Evolutionary conservation across 2,888 invertebrate genomes (phyloP).

Genomic region (Zhengitettix transpicula): DNA sequence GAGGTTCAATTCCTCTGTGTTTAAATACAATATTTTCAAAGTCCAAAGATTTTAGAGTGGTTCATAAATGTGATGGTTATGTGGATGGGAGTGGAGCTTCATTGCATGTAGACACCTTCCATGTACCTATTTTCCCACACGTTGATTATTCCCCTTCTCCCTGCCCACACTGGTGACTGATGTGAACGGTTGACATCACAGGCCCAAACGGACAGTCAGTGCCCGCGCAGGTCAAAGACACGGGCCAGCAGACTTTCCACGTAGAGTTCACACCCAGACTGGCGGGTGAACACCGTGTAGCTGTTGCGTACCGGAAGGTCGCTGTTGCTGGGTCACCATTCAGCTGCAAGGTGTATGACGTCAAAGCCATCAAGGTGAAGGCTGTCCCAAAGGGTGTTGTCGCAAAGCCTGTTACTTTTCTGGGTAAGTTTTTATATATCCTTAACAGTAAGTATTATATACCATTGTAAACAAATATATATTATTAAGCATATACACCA

Average conservation of each 20-base stretch:
- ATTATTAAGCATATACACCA: too few species aligned
- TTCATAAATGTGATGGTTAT: too few species aligned
- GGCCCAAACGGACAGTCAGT: conserved; percentile 86
- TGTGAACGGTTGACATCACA: conserved; percentile 24
- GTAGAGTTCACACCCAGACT: conserved; percentile 84
- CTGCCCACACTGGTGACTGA: not conserved
- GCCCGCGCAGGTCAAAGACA: conserved; percentile 73
- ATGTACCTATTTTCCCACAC: not conserved
- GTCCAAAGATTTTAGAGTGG: too few species aligned
- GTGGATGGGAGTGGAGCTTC: too few species aligned
- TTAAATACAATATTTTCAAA: too few species aligned
- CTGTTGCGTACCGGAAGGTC: conserved; percentile 58
- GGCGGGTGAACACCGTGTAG: conserved; percentile 82
- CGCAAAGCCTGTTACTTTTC: conserved; percentile 79
- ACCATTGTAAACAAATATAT: too few species aligned
- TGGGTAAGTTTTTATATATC: conserved; percentile 38
- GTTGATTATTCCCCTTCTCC: not conserved
- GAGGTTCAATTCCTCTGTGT: too few species aligned
- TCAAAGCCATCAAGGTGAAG: conserved; percentile 84
- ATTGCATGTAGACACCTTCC: too few species aligned
- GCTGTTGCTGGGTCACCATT: conserved; percentile 87
- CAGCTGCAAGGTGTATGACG: conserved; percentile 88
- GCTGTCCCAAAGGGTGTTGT: conserved; percentile 76
- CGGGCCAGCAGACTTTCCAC: conserved; percentile 63
- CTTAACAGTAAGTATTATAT: too few species aligned